phyloP scores from a whole-genome alignment of 2,797 vertebrate genomes.

The Diglossa cyanea region DNA sequence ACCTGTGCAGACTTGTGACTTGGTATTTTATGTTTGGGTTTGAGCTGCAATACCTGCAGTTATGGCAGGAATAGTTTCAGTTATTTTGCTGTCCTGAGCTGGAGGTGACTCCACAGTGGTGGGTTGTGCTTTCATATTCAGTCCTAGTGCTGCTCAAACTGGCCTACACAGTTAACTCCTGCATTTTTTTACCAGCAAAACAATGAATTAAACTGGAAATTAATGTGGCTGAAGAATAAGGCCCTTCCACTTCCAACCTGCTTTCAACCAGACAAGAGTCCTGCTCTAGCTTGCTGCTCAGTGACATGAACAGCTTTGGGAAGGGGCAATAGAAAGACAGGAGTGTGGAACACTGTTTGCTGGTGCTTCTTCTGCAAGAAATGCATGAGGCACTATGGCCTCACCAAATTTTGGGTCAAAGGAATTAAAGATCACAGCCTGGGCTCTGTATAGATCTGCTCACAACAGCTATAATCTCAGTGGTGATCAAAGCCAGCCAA shows the following conservation, averaged over 20 bases:
- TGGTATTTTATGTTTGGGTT: background rate
- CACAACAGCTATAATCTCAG: background rate
- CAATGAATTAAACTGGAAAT: background rate
- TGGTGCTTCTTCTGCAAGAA: background rate
- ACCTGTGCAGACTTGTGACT: fast-evolving
- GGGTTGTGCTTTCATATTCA: background rate
- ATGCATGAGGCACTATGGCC: background rate
- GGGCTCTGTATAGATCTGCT: background rate
- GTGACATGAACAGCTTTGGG: background rate
- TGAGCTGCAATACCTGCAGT: background rate
- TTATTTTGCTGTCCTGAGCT: background rate
- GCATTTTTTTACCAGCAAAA: background rate
- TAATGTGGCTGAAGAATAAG: background rate
- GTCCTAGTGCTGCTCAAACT: background rate
- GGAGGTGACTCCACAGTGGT: background rate
- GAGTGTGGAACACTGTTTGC: background rate
- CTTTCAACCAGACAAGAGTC: background rate
- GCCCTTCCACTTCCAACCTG: background rate
- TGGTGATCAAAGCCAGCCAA: background rate
- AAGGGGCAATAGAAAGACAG: background rate
- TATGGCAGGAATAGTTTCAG: background rate
- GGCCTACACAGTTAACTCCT: background rate
- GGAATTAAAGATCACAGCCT: background rate
- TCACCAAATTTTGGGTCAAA: background rate
- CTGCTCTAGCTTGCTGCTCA: background rate